These are phyloP conservation scores for Hirundo rustica DNA, from an alignment of 2,797 vertebrate species.

Conservation along the genomic window DNA sequence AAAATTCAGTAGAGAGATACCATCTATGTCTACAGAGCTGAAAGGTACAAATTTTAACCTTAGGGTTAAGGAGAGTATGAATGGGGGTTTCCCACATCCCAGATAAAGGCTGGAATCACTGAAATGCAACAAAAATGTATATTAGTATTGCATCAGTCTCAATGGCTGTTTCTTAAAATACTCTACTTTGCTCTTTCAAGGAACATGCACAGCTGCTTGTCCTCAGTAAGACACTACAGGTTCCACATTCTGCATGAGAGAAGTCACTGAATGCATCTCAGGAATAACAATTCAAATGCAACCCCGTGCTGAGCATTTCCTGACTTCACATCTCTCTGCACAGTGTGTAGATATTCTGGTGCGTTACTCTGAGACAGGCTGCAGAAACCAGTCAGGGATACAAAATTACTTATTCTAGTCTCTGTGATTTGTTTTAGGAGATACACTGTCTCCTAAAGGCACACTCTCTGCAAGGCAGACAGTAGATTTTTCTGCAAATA, in stretches of 20 bases:
- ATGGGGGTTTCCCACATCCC: not conserved
- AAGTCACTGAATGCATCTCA: not conserved
- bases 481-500: not conserved
- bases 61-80: not conserved
- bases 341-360: accelerated
- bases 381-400: not conserved
- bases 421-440: not conserved
- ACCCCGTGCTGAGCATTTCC: accelerated
- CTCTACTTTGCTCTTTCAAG: not conserved
- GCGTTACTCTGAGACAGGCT: not conserved
- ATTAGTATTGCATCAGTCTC: not conserved
- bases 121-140: not conserved
- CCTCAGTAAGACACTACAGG: not conserved
- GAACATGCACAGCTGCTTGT: not conserved
- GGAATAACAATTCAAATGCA: not conserved
- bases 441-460: not conserved
- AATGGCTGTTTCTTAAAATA: not conserved
- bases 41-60: not conserved
- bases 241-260: not conserved
- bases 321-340: not conserved
- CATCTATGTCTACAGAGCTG: not conserved
- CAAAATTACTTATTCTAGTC: not conserved
- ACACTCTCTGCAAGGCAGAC: not conserved
- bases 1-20: not conserved
- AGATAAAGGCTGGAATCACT: not conserved